These are phyloP conservation scores for Augiades crinisus DNA, from an alignment of 2,888 invertebrate genomes.

Conservation along the genomic window DNA sequence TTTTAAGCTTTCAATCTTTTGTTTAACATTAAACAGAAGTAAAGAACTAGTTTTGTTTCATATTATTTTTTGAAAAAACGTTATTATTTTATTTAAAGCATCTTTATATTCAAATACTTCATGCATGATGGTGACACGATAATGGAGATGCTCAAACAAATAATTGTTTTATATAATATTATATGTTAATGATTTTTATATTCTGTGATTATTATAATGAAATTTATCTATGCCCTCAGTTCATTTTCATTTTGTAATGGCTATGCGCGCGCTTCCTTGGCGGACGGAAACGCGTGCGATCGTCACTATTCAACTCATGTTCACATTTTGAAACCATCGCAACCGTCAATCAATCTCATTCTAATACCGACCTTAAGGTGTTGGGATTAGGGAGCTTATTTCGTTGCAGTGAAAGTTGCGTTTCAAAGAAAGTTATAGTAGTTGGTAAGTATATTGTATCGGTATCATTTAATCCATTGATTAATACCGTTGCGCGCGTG, in stretches of 20 bases:
- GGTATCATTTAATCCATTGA: conserved; percentile 56
- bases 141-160: no score
- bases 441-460: conserved; percentile 35
- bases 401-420: conserved; percentile 50
- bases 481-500: conserved; percentile 57
- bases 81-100: no score
- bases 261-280: conserved; percentile 45
- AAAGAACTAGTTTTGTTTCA: no score
- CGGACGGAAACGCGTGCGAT: conserved; percentile 52
- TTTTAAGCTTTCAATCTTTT: no score
- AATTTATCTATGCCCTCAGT: not conserved
- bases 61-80: no score
- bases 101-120: no score
- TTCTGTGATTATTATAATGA: not conserved
- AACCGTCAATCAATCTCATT: conserved; percentile 29
- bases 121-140: no score
- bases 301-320: conserved; percentile 57
- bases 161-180: not conserved
- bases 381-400: conserved; percentile 36
- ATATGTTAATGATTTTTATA: no score
- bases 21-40: no score
- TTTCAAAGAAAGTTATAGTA: conserved; percentile 60
- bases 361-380: conserved; percentile 40
- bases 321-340: conserved; percentile 42
- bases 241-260: conserved; percentile 46